Percentiles rank a stretch among this genome's conserved stretches.
Conservation (phyloP, 2,888 invertebrate genomes). For the Acronicta psi region DNA sequence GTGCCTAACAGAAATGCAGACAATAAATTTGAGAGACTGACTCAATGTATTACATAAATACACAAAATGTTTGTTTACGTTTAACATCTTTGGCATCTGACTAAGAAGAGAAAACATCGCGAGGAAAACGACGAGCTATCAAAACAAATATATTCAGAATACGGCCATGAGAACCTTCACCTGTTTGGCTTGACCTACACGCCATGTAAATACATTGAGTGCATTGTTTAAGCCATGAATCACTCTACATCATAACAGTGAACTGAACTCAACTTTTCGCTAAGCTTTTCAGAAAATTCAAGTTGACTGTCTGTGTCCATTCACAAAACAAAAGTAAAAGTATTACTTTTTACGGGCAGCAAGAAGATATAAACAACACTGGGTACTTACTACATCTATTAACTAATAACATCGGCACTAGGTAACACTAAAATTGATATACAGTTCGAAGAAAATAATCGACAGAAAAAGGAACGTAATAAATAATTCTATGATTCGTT, state of each 20-base stretch:
- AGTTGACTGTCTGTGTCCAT: too few species aligned
- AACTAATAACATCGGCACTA: too few species aligned
- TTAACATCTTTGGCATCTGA: slow-evolving; percentile 5
- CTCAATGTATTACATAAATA: slow-evolving; percentile 10
- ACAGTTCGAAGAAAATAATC: not conserved
- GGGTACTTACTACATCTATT: too few species aligned
- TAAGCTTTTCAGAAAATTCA: too few species aligned
- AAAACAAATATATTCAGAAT: slow-evolving; percentile 23
- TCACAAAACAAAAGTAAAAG: too few species aligned
- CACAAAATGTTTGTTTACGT: slow-evolving; percentile 18
- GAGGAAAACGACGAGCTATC: not conserved
- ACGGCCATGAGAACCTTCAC: slow-evolving; percentile 20
- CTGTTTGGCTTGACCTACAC: slow-evolving; percentile 10
- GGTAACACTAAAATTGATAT: too few species aligned
- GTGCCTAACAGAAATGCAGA: not conserved
- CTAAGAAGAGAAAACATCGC: slow-evolving; percentile 12
- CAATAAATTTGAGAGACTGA: not conserved
- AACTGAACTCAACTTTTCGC: not conserved
- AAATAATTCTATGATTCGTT: slow-evolving; percentile 35
- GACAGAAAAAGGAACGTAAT: slow-evolving; percentile 17
- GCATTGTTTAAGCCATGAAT: not conserved
- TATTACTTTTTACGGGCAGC: too few species aligned
- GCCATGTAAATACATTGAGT: slow-evolving; percentile 1
- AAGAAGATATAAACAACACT: too few species aligned
- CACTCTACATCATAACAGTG: not conserved